Conservation (phyloP, 2,797 vertebrate genomes). For the Aselliscus stoliczkanus region DNA sequence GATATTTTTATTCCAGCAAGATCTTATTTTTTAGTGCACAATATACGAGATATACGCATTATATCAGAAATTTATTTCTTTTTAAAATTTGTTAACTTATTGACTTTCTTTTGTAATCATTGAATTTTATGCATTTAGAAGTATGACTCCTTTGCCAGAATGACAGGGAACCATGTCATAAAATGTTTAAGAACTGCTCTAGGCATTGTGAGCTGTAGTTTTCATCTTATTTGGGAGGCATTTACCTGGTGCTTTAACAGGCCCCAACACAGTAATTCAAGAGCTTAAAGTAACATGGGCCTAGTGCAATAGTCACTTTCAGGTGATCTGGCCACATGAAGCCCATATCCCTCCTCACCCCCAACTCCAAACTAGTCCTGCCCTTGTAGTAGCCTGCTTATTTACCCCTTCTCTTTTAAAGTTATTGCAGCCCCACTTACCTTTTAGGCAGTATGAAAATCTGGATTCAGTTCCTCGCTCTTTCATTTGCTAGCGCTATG, state of each 20-base stretch:
- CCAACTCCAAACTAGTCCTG: neutral
- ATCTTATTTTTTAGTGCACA: neutral
- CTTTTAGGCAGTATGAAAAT: neutral
- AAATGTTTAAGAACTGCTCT: neutral
- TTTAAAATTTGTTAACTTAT: neutral
- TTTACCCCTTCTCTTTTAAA: neutral
- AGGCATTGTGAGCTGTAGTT: neutral
- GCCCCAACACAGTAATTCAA: neutral
- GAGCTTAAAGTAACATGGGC: neutral
- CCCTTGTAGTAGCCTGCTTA: neutral
- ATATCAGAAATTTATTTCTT: neutral
- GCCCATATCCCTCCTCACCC: neutral
- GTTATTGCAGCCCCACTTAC: neutral
- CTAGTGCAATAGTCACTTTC: neutral
- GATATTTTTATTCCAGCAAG: neutral
- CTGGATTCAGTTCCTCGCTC: neutral
- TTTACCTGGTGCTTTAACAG: neutral
- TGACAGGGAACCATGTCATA: neutral
- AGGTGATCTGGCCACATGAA: neutral
- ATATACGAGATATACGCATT: neutral
- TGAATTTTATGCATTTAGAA: neutral
- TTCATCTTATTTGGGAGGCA: neutral
- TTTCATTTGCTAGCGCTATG: neutral
- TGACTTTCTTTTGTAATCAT: neutral
- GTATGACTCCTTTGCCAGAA: neutral